A percentile compares a stretch with the other conserved stretches of the same genome.
These are phyloP conservation scores for Coturnix japonica DNA, from an alignment of 2,113 vertebrate genomes.

Conservation along the genomic window DNA sequence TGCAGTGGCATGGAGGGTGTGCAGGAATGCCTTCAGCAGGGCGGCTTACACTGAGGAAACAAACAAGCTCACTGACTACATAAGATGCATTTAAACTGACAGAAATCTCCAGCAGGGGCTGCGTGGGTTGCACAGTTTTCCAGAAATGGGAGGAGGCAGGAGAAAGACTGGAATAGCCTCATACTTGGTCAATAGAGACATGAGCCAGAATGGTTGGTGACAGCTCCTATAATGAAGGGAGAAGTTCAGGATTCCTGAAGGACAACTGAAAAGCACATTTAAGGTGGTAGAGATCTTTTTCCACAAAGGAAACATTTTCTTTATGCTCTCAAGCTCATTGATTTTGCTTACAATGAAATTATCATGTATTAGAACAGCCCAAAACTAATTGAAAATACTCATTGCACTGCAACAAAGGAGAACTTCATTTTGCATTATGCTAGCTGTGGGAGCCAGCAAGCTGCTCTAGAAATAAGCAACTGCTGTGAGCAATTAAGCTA, in stretches of 20 bases:
- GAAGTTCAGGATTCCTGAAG: background rate
- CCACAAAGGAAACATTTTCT: background rate
- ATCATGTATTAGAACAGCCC: background rate
- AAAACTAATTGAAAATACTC: background rate
- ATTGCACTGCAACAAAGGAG: background rate
- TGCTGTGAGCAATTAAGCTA: background rate
- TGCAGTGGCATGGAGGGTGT: fast-evolving
- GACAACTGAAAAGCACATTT: background rate
- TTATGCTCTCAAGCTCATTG: background rate
- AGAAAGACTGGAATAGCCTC: background rate
- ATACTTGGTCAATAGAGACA: background rate
- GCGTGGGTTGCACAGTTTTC: background rate
- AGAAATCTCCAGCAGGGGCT: background rate
- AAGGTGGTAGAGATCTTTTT: background rate
- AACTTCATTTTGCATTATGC: background rate
- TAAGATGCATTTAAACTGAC: background rate
- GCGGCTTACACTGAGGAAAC: background rate
- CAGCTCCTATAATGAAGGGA: background rate
- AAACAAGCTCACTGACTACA: background rate
- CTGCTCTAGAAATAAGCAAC: background rate
- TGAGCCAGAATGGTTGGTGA: background rate
- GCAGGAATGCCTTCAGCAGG: background rate
- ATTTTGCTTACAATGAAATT: background rate
- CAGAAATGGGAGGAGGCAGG: background rate
- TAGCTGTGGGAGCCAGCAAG: background rate